These are phyloP conservation scores for Myopa tessellatipennis DNA, from an alignment of 2,888 invertebrate species.

Conservation along the genomic window DNA sequence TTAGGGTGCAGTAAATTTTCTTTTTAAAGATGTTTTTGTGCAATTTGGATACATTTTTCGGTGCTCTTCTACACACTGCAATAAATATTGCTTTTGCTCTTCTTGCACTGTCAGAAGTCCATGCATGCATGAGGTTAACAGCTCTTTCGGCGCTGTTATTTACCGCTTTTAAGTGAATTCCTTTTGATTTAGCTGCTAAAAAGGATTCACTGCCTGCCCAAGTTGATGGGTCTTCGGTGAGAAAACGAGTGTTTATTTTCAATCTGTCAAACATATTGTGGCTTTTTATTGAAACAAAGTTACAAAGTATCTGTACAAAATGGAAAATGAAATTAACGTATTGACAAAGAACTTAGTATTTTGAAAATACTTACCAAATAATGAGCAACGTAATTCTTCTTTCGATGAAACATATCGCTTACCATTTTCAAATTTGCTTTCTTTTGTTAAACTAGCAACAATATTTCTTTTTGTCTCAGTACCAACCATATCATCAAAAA, in stretches of 20 bases:
- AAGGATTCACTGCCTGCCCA: neutral
- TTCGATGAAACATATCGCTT: constrained; percentile 19
- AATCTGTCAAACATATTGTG: constrained; percentile 11
- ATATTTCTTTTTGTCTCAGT: constrained; percentile 9
- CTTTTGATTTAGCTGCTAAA: constrained; percentile 25
- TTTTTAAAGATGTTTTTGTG: no score
- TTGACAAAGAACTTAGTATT: constrained; percentile 16
- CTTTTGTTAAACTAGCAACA: constrained; percentile 3
- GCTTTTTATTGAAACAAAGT: constrained; percentile 8
- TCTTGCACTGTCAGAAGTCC: neutral
- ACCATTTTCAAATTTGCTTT: neutral
- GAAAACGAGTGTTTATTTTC: constrained; percentile 29
- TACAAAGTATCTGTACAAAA: neutral
- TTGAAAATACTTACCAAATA: constrained; percentile 27
- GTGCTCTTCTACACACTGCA: neutral
- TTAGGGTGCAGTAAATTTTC: no score
- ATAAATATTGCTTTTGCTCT: neutral
- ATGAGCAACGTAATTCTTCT: constrained; percentile 22
- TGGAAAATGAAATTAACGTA: constrained; percentile 16
- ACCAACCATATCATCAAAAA: constrained; percentile 10
- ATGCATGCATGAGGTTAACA: constrained; percentile 22
- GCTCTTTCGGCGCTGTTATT: constrained; percentile 32
- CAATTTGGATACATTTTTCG: neutral
- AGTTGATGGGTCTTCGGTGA: constrained; percentile 19
- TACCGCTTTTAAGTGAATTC: constrained; percentile 20